Conservation (phyloP, 2,888 invertebrate species). For the Ellobium chinense region DNA sequence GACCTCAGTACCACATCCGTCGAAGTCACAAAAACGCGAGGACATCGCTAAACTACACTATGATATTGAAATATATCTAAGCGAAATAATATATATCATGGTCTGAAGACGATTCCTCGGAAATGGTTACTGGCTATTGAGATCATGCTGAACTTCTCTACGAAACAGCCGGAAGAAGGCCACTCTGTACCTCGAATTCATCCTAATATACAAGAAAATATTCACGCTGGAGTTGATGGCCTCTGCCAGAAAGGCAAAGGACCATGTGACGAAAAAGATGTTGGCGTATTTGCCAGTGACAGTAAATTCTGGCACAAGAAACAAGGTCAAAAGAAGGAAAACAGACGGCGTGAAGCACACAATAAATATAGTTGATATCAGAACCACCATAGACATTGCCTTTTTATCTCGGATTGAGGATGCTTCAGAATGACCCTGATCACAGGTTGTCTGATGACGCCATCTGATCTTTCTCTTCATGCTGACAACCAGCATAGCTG, state of each 20-base stretch:
- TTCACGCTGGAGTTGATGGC: background rate
- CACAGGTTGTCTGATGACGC: background rate
- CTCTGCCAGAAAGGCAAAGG: background rate
- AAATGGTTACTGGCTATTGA: too few species aligned
- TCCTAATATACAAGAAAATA: background rate
- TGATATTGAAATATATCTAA: too few species aligned
- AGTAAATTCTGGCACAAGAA: background rate
- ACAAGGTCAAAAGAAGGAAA: background rate
- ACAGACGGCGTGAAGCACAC: background rate
- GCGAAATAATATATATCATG: too few species aligned
- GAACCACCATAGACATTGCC: background rate
- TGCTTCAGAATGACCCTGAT: background rate
- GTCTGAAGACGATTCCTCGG: too few species aligned
- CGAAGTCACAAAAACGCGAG: too few species aligned
- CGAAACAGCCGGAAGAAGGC: background rate
- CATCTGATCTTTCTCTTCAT: background rate
- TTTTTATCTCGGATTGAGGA: background rate
- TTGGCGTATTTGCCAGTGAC: background rate
- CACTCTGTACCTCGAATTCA: background rate
- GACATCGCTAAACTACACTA: too few species aligned
- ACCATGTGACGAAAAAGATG: background rate
- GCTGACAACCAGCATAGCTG: background rate
- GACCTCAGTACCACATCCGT: too few species aligned
- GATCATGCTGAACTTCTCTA: too few species aligned
- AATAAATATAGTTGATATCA: background rate